Conservation (phyloP, 1,140 invertebrate species). For the Drosophila willistoni region DNA sequence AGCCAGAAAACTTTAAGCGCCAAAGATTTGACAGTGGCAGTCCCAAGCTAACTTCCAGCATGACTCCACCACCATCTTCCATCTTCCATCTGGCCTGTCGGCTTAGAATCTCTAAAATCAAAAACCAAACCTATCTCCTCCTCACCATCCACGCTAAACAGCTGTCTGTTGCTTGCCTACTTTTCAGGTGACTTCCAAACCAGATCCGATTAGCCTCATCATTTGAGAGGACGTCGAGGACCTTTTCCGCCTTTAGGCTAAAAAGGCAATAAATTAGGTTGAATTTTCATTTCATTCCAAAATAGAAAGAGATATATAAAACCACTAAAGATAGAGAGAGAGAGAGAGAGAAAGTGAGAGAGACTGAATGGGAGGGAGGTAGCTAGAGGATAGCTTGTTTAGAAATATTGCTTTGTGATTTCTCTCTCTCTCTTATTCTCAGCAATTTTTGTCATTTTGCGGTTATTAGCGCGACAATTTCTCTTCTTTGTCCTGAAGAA, state of each 20-base stretch:
- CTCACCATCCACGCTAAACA: conserved; percentile 42
- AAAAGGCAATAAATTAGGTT: conserved; percentile 72
- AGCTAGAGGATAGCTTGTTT: background rate
- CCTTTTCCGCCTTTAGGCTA: conserved; percentile 38
- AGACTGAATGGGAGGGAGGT: background rate
- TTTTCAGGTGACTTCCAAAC: conserved; percentile 40
- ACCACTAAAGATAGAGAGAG: too few species aligned
- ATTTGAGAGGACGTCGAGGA: conserved; percentile 39
- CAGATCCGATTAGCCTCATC: conserved; percentile 77
- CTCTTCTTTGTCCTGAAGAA: conserved; percentile 17
- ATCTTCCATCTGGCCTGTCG: conserved; percentile 48
- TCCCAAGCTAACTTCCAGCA: conserved; percentile 13
- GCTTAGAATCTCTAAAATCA: conserved; percentile 70
- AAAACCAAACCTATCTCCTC: conserved; percentile 39
- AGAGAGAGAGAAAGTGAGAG: background rate
- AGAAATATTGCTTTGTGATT: conserved; percentile 59
- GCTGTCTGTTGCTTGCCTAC: conserved; percentile 74
- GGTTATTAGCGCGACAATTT: conserved; percentile 67
- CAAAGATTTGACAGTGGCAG: conserved; percentile 46
- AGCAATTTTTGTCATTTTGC: conserved; percentile 58
- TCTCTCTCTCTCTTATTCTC: conserved; percentile 3
- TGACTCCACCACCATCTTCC: conserved; percentile 12
- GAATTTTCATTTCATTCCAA: conserved; percentile 45
- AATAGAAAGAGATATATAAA: conserved; percentile 36
- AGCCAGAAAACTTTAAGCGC: conserved; percentile 54